These are phyloP conservation scores for Coptodon bakossiorum DNA, from an alignment of 2,113 vertebrate genomes.

Conservation along the genomic window DNA sequence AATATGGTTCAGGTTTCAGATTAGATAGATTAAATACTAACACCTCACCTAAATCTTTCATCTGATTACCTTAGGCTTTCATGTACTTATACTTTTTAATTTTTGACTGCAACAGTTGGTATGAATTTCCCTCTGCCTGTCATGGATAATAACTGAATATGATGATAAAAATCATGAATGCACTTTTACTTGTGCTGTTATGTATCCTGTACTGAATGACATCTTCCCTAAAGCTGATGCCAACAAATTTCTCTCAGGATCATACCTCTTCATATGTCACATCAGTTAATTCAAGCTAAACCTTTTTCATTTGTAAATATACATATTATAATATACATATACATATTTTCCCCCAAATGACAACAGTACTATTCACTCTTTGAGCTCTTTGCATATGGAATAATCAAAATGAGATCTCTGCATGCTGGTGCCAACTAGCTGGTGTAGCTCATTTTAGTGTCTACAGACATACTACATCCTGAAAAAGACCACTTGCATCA, in stretches of 20 bases:
- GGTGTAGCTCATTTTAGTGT: background rate
- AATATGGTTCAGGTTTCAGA: constrained; percentile 1
- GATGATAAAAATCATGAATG: constrained; percentile 28
- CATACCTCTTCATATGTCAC: background rate
- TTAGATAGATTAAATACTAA: constrained; percentile 42
- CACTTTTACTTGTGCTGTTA: constrained; percentile 3
- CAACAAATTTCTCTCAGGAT: background rate
- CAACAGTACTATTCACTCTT: background rate
- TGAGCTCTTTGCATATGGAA: background rate
- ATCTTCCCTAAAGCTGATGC: background rate
- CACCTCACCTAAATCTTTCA: constrained; percentile 51
- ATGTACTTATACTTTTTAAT: constrained; percentile 21
- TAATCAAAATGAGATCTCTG: background rate
- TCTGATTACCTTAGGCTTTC: constrained; percentile 30
- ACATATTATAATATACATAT: background rate
- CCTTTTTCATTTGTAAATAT: background rate
- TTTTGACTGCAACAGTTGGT: constrained; percentile 32
- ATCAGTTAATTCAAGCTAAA: background rate
- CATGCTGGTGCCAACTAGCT: accelerated
- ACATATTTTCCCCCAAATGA: background rate
- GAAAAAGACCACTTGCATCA: background rate
- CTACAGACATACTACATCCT: background rate
- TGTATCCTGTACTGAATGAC: background rate
- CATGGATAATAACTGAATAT: background rate
- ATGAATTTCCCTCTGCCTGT: constrained; percentile 8